A percentile compares a stretch with the other conserved stretches of the same genome.
Conservation (phyloP, 2,797 vertebrate genomes). For the Myotis planiceps region DNA sequence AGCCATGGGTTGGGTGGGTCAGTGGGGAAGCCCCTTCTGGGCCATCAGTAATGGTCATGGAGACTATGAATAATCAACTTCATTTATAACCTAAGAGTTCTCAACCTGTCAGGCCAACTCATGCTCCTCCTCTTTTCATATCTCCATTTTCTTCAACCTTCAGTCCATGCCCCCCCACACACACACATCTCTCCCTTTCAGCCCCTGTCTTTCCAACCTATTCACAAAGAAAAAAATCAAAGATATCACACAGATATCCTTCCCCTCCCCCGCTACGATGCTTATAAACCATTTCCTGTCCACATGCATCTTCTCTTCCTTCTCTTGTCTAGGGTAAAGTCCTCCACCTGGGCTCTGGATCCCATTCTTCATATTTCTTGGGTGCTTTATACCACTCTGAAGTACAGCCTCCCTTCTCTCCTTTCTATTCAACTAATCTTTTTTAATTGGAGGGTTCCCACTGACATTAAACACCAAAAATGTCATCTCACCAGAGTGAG, state of each 20-base stretch:
- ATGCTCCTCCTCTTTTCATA: background rate
- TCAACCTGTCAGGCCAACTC: background rate
- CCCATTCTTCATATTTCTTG: background rate
- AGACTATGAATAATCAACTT: background rate
- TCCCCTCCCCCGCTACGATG: background rate
- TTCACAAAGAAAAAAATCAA: background rate
- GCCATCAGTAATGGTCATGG: background rate
- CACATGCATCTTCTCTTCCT: background rate
- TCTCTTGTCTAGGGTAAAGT: background rate
- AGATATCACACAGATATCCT: background rate
- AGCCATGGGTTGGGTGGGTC: background rate
- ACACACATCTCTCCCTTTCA: background rate
- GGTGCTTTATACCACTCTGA: background rate
- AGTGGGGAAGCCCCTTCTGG: background rate
- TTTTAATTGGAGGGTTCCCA: background rate
- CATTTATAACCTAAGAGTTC: background rate
- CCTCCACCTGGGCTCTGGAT: background rate
- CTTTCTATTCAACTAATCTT: background rate
- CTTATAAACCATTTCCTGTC: background rate
- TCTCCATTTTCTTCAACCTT: background rate
- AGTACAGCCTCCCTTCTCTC: background rate
- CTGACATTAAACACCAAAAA: conserved; percentile 26
- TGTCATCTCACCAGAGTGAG: background rate
- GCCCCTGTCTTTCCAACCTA: background rate
- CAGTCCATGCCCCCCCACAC: background rate